Base-by-base conservation (phyloP, 1,140 invertebrate species). In the Heliconius hewitsoni region DNA sequence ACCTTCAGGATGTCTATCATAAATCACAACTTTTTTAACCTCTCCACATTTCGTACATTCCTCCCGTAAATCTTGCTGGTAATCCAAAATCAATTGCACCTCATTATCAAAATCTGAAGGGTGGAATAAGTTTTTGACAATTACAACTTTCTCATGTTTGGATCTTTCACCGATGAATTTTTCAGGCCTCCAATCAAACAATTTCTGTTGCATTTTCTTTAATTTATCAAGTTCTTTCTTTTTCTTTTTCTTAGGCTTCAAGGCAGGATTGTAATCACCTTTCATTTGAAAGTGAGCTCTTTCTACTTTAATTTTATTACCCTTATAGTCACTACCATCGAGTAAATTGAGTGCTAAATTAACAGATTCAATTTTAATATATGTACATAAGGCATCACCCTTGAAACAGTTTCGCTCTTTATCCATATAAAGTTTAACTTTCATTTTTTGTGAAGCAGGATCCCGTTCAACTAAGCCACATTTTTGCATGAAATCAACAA, bases 141-240 rank as follows among this genome's bases (percentile, higher is more conserved):
- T 97, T 1, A 99, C 98, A 70, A 98, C 96, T 86, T 96, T 97
- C 89, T 99, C 99, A 90, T 97, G 96, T 89, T 98, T 98, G 0
- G 96, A 95, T 74, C 98, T 96, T 86, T 98, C 97, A 2, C 97
- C 98, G 39, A 96, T 93, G 85, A 98, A 95, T 92, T 98, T 98
- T 81, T 99, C 98, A 4, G 99, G 98, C 85, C 97, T 95, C 99
- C 99, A 99, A 90, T 98, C 98, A 90, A 99, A 98, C 52, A 99
- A 94, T 96, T 98, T 99, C 90, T 99, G 97, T 86, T 99, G 98
- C 91, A 97, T 97, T 94, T 98, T 98, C 93, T 98, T 98, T 77
- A 99, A 91, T 89, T 98, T 98, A 80, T 98, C 97, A 83, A 98
- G 97, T 72, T 98, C 97, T 93, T 98, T 98, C 87, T 97, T 97